These are phyloP conservation scores for Argyra leucocephala DNA, from an alignment of 2,888 invertebrate species.

Conservation along the genomic window DNA sequence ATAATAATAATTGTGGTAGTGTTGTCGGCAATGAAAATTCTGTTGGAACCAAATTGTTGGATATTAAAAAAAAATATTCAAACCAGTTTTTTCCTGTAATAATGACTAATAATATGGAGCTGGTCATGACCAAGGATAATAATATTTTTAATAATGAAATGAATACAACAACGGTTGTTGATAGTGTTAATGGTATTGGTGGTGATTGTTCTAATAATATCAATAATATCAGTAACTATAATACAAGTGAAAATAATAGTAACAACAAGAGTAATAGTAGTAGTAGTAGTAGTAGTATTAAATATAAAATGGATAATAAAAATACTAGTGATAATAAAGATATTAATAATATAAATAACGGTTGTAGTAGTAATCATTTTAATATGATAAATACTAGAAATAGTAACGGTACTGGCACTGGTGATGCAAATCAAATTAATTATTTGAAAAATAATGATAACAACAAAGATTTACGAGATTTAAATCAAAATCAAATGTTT, in stretches of 20 bases:
- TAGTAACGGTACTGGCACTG: background rate
- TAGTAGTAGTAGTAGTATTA: background rate
- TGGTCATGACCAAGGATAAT: background rate
- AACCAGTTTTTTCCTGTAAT: background rate
- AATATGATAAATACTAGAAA: background rate
- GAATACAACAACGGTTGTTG: background rate
- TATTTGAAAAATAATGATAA: constrained; percentile 7
- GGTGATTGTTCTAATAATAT: no score
- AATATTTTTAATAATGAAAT: background rate
- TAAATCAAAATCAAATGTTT: constrained; percentile 2
- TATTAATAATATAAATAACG: background rate
- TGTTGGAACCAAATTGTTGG: no score
- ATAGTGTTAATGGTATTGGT: no score
- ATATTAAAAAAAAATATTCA: background rate
- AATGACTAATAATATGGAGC: background rate
- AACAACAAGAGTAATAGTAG: background rate
- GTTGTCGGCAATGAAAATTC: no score
- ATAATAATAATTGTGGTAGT: background rate
- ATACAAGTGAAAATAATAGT: background rate
- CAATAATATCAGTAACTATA: background rate
- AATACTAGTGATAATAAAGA: background rate
- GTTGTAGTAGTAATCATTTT: background rate
- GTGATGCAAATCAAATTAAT: background rate
- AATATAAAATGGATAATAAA: background rate
- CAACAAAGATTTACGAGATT: background rate